Conservation (phyloP, 2,113 vertebrate genomes). For the Podarcis cretensis region DNA sequence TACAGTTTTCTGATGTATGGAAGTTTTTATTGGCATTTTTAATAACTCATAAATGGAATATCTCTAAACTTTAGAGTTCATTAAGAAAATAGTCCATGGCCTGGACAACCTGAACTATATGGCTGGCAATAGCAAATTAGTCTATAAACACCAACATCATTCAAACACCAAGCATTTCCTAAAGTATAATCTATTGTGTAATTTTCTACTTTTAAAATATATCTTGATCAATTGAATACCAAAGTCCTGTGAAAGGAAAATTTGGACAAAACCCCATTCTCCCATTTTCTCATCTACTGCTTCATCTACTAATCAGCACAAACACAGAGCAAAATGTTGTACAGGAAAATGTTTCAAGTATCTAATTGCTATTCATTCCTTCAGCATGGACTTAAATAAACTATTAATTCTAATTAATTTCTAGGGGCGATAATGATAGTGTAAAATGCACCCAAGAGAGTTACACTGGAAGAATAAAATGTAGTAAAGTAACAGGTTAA, state of each 20-base stretch:
- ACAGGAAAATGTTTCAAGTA: constrained; percentile 27
- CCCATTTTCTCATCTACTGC: background rate
- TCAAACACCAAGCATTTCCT: background rate
- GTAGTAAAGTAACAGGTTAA: constrained; percentile 13
- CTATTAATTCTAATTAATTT: constrained; percentile 36
- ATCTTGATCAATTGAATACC: background rate
- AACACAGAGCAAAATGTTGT: constrained; percentile 6
- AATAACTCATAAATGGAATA: background rate
- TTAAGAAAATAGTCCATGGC: background rate
- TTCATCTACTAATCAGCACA: background rate
- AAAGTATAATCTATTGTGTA: background rate
- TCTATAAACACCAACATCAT: background rate
- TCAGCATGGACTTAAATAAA: constrained; percentile 19
- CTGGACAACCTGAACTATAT: background rate
- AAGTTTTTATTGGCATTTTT: background rate
- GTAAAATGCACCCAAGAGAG: constrained; percentile 42
- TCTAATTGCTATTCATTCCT: constrained; percentile 9
- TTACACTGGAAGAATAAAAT: constrained; percentile 42
- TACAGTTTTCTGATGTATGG: background rate
- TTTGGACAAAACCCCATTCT: background rate
- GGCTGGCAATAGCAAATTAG: background rate
- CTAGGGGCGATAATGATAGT: constrained; percentile 36
- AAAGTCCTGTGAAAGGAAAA: background rate
- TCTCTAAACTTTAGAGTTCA: background rate
- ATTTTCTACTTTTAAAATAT: background rate